These are phyloP conservation scores for Megalurothrips usitatus DNA, from an alignment of 2,888 invertebrate genomes.

Conservation along the genomic window DNA sequence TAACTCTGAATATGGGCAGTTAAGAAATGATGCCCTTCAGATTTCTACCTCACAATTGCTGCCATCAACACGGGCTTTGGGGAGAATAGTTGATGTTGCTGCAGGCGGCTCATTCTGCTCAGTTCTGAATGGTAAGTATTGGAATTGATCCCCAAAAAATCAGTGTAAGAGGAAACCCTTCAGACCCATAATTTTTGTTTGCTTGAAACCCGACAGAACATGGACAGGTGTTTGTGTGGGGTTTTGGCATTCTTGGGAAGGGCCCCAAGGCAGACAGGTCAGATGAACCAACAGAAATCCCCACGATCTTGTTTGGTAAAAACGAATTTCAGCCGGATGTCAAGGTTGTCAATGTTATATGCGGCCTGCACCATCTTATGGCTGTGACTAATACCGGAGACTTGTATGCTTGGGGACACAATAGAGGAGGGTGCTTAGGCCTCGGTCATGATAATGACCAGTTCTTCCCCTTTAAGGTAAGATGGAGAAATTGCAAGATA, in stretches of 20 bases:
- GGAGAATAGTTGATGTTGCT: constrained; percentile 74
- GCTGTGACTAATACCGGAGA: constrained; percentile 80
- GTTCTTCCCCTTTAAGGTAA: constrained; percentile 78
- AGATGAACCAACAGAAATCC: constrained; percentile 64
- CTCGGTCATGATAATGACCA: constrained; percentile 76
- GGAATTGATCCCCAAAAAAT: background rate
- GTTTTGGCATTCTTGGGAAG: constrained; percentile 84
- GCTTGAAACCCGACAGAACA: constrained; percentile 63
- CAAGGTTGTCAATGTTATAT: constrained; percentile 60
- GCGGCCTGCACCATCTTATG: constrained; percentile 72
- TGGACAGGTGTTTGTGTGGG: constrained; percentile 89
- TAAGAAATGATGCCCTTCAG: constrained; percentile 63
- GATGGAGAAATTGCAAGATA: constrained; percentile 28
- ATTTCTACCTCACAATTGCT: constrained; percentile 66
- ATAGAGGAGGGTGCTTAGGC: constrained; percentile 78
- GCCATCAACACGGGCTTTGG: constrained; percentile 59
- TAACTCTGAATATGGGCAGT: constrained; percentile 87
- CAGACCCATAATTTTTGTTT: constrained; percentile 2
- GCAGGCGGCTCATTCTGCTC: constrained; percentile 84
- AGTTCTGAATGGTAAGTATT: constrained; percentile 65
- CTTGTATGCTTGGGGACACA: constrained; percentile 88
- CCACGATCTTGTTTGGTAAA: constrained; percentile 75
- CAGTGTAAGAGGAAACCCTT: too few relatives aligned
- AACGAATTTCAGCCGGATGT: constrained; percentile 74
- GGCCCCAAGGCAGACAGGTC: constrained; percentile 73